Evolutionary conservation across 2,113 vertebrate genomes (phyloP), one percentile per base, ranked within the genome.

Genomic region (Corythornis madagascariensis): DNA sequence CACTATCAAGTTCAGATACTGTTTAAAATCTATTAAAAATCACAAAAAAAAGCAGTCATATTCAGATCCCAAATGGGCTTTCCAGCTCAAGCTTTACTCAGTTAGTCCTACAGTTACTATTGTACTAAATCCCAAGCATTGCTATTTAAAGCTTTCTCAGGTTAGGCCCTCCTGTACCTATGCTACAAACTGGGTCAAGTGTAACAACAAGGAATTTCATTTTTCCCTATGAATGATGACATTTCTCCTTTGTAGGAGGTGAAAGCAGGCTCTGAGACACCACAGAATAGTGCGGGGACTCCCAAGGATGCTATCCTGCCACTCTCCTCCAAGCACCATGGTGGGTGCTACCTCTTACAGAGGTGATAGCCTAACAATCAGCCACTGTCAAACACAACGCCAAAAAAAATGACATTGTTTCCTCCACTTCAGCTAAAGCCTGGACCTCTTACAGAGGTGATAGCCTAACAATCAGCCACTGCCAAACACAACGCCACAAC

Each of bases 281-380:
- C 2, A 0, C 0, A 0, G 79, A 25, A 61, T 13, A 10, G 10
- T 52, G 47, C 5, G 2, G 18, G 56, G 20, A 26, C 45, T 72
- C 29, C 67, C 0, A 0, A 13, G 53, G 83, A 40, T 26, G 18
- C 76, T 70, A 52, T 35, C 63, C 22, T 79, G n/a, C 17, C 0
- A 0, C 3, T 26, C 24, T 61, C 26, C 70, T 64, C 40, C 0
- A 0, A 35, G 61, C 20, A 15, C n/a, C 0, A 0, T 2, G 8
- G 42, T 1, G 1, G 24, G 60, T 18, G 24, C 77, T 74, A 57
- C 31, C 38, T n/a, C 45, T 31, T 33, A 48, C n/a, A 47, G 50
- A 16, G 43, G 31, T 10, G 43, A 11, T 18, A 72, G 29, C 47
- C 48, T 11, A 19, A 42, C 8, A 12, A 55, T 5, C 67, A 72